These are phyloP conservation scores for Ephydatia muelleri DNA, from an alignment of 37 sponge, comb jelly and placozoan species.

Conservation along the genomic window DNA sequence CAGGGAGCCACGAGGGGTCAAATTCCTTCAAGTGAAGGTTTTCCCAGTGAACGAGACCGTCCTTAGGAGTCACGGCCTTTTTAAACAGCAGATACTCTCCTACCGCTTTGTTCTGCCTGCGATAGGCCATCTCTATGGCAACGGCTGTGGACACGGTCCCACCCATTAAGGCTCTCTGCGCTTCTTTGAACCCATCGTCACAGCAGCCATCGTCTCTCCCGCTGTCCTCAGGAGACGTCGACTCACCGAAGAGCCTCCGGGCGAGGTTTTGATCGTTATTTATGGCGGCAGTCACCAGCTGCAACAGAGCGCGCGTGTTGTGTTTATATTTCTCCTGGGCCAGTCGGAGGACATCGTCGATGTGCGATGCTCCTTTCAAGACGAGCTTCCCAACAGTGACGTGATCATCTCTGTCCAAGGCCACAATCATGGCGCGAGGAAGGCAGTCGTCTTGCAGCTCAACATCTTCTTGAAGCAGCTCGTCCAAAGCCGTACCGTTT, in stretches of 20 bases:
- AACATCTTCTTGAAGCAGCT: constrained; percentile 19
- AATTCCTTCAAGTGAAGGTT: not conserved
- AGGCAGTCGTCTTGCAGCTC: constrained; percentile 54
- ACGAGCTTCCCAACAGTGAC: constrained; percentile 52
- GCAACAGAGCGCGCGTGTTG: constrained; percentile 44
- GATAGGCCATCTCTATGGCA: constrained; percentile 10
- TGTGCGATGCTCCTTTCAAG: constrained; percentile 30
- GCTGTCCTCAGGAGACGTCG: not conserved
- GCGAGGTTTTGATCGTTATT: constrained; percentile 26
- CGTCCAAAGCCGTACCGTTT: constrained; percentile 34
- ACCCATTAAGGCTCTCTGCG: not conserved
- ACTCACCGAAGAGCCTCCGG: constrained; percentile 44
- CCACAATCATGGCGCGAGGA: constrained; percentile 40
- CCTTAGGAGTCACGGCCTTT: not conserved
- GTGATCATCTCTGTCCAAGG: constrained; percentile 46
- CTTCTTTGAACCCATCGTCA: not conserved
- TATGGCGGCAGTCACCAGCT: constrained; percentile 44
- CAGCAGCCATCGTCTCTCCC: not conserved
- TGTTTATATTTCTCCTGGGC: constrained; percentile 8
- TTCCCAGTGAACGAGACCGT: not conserved
- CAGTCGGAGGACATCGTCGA: constrained; percentile 14
- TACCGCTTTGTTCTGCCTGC: not conserved
- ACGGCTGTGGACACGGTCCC: constrained; percentile 16
- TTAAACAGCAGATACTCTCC: not conserved
- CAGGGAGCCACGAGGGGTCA: not conserved